phyloP scores from a whole-genome alignment of 2,113 vertebrate species.

The Bubalus kerabau region DNA sequence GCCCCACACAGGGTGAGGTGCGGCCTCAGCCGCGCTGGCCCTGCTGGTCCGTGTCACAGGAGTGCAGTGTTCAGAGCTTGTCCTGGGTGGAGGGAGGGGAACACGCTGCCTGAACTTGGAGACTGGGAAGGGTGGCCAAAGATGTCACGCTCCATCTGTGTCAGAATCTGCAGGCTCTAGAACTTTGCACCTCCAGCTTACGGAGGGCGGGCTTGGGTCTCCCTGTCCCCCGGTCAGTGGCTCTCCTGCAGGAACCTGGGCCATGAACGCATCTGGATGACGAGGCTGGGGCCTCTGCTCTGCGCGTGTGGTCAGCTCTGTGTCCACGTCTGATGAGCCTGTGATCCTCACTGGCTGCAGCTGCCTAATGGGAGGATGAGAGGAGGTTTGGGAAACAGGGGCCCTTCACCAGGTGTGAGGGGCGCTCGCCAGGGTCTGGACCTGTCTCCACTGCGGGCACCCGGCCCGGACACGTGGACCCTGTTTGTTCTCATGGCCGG shows the following conservation, averaged over 20 bases:
- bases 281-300: not conserved
- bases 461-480: fast-evolving
- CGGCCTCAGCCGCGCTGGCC: not conserved
- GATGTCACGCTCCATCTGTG: not conserved
- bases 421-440: not conserved
- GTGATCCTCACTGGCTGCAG: fast-evolving
- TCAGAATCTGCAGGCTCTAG: too few relatives aligned
- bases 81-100: not conserved
- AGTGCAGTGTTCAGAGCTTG: not conserved
- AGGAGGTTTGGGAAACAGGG: not conserved
- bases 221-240: fast-evolving
- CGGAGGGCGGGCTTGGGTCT: not conserved
- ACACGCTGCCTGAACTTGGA: not conserved
- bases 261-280: fast-evolving
- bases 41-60: not conserved
- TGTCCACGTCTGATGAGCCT: fast-evolving
- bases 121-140: not conserved
- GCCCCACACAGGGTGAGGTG: not conserved
- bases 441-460: not conserved
- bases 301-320: fast-evolving
- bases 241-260: not conserved
- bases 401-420: not conserved
- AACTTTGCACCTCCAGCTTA: not conserved
- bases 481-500: not conserved
- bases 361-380: fast-evolving